Evolutionary conservation across 2,113 vertebrate species (phyloP), one percentile per base, ranked within the genome.

Genomic region (Hiodon tergisus): DNA sequence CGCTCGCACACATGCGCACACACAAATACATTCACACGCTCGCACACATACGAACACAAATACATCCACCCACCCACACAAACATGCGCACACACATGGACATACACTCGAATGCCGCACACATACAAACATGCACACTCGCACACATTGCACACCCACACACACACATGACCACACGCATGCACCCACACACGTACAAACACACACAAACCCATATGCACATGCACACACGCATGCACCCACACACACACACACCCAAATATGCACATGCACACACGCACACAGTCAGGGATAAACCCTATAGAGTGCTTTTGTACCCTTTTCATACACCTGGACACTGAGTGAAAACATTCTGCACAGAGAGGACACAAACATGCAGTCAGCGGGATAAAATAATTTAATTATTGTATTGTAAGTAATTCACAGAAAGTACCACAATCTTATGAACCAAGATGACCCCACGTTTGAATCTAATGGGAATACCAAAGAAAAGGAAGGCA

Each of bases 121-220:
- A 10, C 59, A 60, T 3, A 60, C 59, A 60, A 10, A 60, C 59
- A 60, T 14, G n/a, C 59, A 60, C 59, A 60, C 59, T 14, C 59
- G 2, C 59, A 60, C 59, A 13, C 59, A 78, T 80, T n/a, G 3
- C 58, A 63, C 16, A 66, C 47, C 51, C 9, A 48, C 78, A 70
- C 68, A 16, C 60, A 5, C 4, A 3, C 58, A 60, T 14, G 3
- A 9, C 10, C 58, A 60, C 58, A 60, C 58, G 5, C 71, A 78
- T 80, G 65, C 16, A 66, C 47, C 51, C 9, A 48, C 78, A 70
- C 68, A 16, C 60, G 14, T 65, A 61, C 72, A 75, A 46, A 73
- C 65, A 54, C 65, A 9, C 5, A 16, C 14, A 77, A 58, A 57
- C 67, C 51, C 6, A 13, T 57, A 57, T 62, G n/a, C 51, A 55